phyloP scores from a whole-genome alignment of 1,140 invertebrate genomes.

The Euwallacea fornicatus region DNA sequence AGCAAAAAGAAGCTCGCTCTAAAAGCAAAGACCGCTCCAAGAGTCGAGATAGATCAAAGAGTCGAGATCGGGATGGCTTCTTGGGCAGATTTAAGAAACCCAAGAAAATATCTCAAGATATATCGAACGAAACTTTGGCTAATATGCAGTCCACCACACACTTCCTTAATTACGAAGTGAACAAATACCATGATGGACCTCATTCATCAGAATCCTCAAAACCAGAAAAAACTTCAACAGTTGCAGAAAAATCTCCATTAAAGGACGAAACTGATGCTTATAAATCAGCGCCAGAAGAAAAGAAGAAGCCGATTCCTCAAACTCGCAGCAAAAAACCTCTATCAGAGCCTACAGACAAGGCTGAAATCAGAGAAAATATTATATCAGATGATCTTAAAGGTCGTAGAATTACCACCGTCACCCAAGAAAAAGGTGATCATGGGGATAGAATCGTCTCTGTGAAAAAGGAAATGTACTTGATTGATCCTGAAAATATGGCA shows the following conservation, averaged over 20 bases:
- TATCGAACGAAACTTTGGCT: slow-evolving; percentile 23
- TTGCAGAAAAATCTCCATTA: not conserved
- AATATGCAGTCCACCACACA: slow-evolving; percentile 34
- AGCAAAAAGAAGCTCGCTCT: slow-evolving; percentile 24
- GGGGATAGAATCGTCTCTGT: slow-evolving; percentile 34
- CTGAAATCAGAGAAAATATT: slow-evolving; percentile 27
- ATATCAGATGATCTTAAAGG: slow-evolving; percentile 27
- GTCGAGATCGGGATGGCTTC: slow-evolving; percentile 26
- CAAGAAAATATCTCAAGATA: slow-evolving; percentile 10
- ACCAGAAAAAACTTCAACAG: not conserved
- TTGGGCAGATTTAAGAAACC: slow-evolving; percentile 30
- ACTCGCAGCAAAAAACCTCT: not conserved
- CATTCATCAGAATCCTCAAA: not conserved
- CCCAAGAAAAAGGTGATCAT: slow-evolving; percentile 22
- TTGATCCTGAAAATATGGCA: slow-evolving; percentile 25
- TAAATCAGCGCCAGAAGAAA: slow-evolving; percentile 18
- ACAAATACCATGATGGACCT: slow-evolving; percentile 33
- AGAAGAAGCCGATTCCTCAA: not conserved
- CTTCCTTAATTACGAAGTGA: slow-evolving; percentile 41
- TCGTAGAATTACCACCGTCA: slow-evolving; percentile 25
- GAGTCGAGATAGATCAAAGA: slow-evolving; percentile 34
- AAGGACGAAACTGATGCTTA: not conserved
- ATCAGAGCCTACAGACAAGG: slow-evolving; percentile 4
- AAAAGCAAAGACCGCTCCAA: slow-evolving; percentile 29
- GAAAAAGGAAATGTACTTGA: slow-evolving; percentile 33